phyloP scores from a whole-genome alignment of 2,113 vertebrate species.

The Okapia johnstoni region DNA sequence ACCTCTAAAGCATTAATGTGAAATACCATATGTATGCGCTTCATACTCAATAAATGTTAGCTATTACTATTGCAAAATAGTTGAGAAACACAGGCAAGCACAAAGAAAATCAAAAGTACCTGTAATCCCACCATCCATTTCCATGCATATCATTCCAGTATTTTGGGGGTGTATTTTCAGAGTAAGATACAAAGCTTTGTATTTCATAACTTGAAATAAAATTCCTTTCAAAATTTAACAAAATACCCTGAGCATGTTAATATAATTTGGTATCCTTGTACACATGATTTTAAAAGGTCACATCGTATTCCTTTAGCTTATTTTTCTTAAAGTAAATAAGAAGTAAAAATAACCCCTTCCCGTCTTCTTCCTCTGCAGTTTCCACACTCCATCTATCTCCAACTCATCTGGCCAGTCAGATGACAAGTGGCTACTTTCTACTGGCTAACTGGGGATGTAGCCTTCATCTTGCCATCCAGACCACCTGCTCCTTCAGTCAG shows the following conservation, averaged over 20 bases:
- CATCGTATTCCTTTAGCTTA: neutral
- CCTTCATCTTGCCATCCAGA: neutral
- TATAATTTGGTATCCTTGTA: neutral
- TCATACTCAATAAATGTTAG: neutral
- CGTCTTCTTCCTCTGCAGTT: neutral
- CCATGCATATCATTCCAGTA: neutral
- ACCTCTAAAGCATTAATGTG: neutral
- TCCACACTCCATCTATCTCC: neutral
- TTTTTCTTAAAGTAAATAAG: neutral
- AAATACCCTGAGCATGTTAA: neutral
- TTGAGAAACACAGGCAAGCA: neutral
- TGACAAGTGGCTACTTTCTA: neutral
- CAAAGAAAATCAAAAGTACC: neutral
- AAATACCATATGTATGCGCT: neutral
- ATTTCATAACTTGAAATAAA: neutral
- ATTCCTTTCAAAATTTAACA: neutral
- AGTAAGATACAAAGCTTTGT: neutral
- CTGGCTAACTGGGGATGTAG: neutral
- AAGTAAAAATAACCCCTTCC: neutral
- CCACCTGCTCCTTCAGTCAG: neutral
- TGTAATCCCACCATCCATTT: neutral
- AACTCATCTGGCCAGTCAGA: neutral
- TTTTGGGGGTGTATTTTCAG: neutral
- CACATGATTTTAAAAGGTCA: neutral
- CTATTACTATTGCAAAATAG: neutral